Evolutionary conservation across 2,113 vertebrate genomes (phyloP).

Genomic region (Toxotes jaculatrix): DNA sequence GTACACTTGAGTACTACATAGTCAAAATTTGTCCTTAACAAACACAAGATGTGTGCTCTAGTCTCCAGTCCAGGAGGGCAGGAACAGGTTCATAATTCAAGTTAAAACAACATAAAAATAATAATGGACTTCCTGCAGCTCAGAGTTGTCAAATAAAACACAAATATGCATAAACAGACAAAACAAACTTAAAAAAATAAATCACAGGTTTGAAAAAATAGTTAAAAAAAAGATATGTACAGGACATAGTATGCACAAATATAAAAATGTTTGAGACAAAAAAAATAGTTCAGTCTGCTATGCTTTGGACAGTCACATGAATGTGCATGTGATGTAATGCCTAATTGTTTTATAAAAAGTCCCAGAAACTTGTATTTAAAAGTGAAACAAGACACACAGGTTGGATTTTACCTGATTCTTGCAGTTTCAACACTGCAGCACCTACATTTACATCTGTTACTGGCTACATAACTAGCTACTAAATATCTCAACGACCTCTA

Average conservation of each 20-base stretch:
- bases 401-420: constrained; percentile 42
- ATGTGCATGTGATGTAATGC: constrained; percentile 15
- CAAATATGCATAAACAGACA: not conserved
- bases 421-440: constrained; percentile 65
- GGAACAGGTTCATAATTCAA: constrained; percentile 47
- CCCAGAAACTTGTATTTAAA: constrained; percentile 32
- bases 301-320: constrained; percentile 29
- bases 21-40: not conserved
- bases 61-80: not conserved
- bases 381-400: constrained; percentile 55
- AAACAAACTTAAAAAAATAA: constrained; percentile 48
- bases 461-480: constrained; percentile 69
- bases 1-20: not conserved
- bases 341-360: constrained; percentile 42
- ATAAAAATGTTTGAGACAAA: constrained; percentile 21
- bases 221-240: constrained; percentile 42
- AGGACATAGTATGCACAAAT: constrained; percentile 14
- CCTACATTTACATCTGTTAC: constrained; percentile 34
- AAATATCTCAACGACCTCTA: constrained; percentile 35
- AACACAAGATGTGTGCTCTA: constrained; percentile 1
- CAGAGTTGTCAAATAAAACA: constrained; percentile 9
- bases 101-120: not conserved
- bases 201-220: constrained; percentile 10
- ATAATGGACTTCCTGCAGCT: not conserved
- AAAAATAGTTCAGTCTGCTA: constrained; percentile 39